These are phyloP conservation scores for Formica aserva DNA, from an alignment of 2,888 invertebrate species.

Conservation along the genomic window DNA sequence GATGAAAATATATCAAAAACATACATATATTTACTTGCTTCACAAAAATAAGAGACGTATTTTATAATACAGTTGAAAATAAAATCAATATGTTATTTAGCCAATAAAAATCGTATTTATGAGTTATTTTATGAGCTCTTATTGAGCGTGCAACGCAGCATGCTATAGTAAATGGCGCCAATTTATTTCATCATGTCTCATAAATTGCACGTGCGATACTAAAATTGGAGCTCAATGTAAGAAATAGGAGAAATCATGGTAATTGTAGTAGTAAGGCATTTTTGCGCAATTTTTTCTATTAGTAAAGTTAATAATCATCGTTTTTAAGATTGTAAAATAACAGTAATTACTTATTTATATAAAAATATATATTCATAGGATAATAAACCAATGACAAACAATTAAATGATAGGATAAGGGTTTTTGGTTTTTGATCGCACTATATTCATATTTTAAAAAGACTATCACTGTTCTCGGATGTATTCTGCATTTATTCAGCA, in stretches of 20 bases:
- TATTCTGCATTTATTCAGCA: conserved; percentile 25
- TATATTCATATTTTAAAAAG: background rate
- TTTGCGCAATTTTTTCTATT: background rate
- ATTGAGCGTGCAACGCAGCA: background rate
- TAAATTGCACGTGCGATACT: conserved; percentile 20
- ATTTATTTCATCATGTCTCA: conserved; percentile 37
- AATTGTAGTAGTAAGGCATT: background rate
- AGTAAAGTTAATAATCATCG: background rate
- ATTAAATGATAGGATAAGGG: background rate
- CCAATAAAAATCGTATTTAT: conserved; percentile 30
- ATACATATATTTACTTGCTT: background rate
- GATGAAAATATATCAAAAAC: background rate
- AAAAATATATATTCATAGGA: background rate
- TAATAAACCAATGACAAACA: background rate
- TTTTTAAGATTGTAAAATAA: background rate
- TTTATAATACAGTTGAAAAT: background rate
- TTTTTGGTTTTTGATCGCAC: background rate
- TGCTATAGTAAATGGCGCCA: background rate
- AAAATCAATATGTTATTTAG: conserved; percentile 5
- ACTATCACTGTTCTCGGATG: background rate
- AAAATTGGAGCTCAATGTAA: conserved; percentile 5
- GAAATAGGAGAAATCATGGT: background rate
- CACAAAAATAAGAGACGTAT: background rate
- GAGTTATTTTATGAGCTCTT: conserved; percentile 17
- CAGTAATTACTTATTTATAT: background rate